phyloP scores from a whole-genome alignment of 2,888 invertebrate genomes.

The Gordius sp. region DNA sequence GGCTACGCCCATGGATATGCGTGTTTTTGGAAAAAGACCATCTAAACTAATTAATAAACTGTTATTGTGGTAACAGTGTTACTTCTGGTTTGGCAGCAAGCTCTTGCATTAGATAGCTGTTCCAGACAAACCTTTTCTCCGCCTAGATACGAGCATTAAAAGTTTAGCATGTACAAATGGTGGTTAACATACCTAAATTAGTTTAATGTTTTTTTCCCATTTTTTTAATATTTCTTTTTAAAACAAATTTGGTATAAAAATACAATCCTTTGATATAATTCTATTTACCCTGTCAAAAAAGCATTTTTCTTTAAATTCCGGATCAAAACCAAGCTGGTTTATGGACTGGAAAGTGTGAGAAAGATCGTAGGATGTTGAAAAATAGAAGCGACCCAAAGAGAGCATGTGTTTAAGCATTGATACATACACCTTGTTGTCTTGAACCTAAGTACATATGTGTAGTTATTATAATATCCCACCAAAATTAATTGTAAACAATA shows the following conservation, averaged over 20 bases:
- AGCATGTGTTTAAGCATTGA: neutral
- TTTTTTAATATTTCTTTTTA: neutral
- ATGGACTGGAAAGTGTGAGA: neutral
- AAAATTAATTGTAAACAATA: too few species aligned
- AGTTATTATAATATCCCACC: too few species aligned
- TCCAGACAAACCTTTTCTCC: neutral
- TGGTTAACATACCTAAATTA: too few species aligned
- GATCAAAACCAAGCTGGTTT: neutral
- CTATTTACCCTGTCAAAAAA: slow-evolving; percentile 7
- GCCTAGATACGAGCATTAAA: neutral
- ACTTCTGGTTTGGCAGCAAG: neutral
- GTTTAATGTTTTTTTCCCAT: neutral
- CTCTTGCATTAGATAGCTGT: neutral
- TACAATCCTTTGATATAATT: too few species aligned
- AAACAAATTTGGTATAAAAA: too few species aligned
- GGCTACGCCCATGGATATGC: too few species aligned
- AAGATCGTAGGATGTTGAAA: neutral
- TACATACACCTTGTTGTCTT: slow-evolving; percentile 8
- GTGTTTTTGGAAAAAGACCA: too few species aligned
- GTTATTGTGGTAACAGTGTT: too few species aligned
- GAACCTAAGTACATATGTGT: neutral
- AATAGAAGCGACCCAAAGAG: neutral
- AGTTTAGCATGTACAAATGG: too few species aligned
- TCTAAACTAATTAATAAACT: too few species aligned
- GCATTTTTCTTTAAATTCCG: neutral